Percentiles rank a stretch among this genome's conserved stretches.
phyloP scores from a whole-genome alignment of 2,113 vertebrate genomes.

The Leucosticte australis region DNA sequence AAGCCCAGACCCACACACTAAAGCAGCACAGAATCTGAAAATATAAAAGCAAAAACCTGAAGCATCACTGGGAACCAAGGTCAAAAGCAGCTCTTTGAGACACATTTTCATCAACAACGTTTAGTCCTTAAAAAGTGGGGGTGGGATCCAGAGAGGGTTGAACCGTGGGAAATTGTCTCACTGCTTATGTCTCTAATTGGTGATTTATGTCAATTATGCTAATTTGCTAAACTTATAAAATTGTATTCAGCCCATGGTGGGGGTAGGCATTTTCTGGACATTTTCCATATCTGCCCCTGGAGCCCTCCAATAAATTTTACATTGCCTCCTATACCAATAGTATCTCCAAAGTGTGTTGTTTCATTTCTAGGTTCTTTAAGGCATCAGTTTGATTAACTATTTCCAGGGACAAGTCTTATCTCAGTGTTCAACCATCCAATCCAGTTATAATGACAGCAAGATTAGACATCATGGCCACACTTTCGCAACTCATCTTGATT shows the following conservation, averaged over 20 bases:
- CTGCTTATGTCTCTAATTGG: background rate
- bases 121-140: background rate
- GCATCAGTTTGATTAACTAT: background rate
- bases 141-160: background rate
- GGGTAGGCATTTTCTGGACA: background rate
- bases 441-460: background rate
- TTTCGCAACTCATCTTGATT: background rate
- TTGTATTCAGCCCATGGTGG: rapidly evolving
- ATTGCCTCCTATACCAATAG: background rate
- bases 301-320: background rate
- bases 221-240: background rate
- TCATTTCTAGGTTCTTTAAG: background rate
- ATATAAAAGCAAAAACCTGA: background rate
- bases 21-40: background rate
- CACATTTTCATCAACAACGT: rapidly evolving
- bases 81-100: background rate
- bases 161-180: rapidly evolving
- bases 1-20: background rate
- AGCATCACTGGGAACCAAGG: background rate
- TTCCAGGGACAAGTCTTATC: background rate
- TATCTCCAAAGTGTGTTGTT: background rate
- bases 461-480: background rate
- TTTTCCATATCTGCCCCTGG: background rate
- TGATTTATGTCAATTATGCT: background rate
- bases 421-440: background rate